phyloP scores from a whole-genome alignment of 2,797 vertebrate species.

The Morus bassanus region DNA sequence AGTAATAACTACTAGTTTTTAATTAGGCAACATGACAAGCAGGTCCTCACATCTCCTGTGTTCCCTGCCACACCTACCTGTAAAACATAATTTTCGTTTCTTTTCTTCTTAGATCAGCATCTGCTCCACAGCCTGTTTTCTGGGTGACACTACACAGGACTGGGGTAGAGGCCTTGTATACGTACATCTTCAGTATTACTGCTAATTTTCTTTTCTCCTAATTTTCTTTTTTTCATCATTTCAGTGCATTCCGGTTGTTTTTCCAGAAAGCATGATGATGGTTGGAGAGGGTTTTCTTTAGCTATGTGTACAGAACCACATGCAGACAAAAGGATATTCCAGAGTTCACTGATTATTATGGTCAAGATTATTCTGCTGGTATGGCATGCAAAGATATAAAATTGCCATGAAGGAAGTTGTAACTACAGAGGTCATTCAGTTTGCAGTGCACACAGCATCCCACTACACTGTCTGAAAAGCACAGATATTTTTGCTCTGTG shows the following conservation, averaged over 20 bases:
- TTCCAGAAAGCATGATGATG: neutral
- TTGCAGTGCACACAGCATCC: neutral
- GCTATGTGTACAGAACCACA: accelerated
- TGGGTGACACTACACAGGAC: neutral
- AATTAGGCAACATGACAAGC: neutral
- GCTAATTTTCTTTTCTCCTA: neutral
- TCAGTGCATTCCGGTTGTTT: neutral
- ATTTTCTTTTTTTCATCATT: neutral
- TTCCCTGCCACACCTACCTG: neutral
- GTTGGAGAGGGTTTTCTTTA: neutral
- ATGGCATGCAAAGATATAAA: neutral
- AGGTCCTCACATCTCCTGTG: neutral
- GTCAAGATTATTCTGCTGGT: neutral
- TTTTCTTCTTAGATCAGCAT: neutral
- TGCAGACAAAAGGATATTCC: neutral
- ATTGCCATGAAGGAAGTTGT: neutral
- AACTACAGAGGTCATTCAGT: neutral
- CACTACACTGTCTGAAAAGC: neutral
- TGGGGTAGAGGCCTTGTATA: neutral
- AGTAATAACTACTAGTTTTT: neutral
- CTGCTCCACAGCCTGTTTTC: neutral
- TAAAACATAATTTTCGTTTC: neutral
- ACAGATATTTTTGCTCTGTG: neutral
- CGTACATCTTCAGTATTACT: neutral
- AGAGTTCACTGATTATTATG: neutral